Conservation (phyloP, 2,888 invertebrate genomes). For the Calameuta idolon region DNA sequence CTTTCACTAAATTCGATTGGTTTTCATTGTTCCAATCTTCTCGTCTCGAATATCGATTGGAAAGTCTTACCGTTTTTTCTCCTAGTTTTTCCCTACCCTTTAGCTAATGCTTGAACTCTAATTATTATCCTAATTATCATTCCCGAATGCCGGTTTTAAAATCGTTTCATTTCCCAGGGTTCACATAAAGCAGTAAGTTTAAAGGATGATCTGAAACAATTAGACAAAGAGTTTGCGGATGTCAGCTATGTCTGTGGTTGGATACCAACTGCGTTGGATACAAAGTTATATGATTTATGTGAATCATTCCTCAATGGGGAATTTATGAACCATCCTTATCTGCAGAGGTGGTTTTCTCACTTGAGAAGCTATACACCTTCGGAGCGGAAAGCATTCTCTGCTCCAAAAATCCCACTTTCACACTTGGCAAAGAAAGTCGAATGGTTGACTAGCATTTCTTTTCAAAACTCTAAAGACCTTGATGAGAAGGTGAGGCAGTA, state of each 20-base stretch:
- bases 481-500: constrained; percentile 59
- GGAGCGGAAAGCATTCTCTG: constrained; percentile 68
- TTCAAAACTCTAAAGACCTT: constrained; percentile 32
- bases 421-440: constrained; percentile 48
- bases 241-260: constrained; percentile 73
- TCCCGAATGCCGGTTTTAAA: neutral
- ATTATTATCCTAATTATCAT: neutral
- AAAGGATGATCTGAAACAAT: constrained; percentile 38
- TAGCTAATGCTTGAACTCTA: neutral
- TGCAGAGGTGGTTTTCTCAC: constrained; percentile 74
- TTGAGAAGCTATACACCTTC: constrained; percentile 72
- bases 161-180: constrained; percentile 25
- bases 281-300: constrained; percentile 63
- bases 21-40: neutral
- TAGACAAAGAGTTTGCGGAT: constrained; percentile 68
- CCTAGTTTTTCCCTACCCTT: neutral
- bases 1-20: constrained; percentile 2
- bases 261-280: constrained; percentile 70
- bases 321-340: constrained; percentile 66
- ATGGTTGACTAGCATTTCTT: constrained; percentile 28
- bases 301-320: constrained; percentile 47
- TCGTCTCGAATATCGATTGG: neutral
- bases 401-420: constrained; percentile 64
- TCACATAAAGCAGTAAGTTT: constrained; percentile 30
- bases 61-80: neutral